Evolutionary conservation across 1,140 invertebrate genomes (phyloP), one percentile per base, ranked within the genome.

Genomic region (Colletes latitarsis): DNA sequence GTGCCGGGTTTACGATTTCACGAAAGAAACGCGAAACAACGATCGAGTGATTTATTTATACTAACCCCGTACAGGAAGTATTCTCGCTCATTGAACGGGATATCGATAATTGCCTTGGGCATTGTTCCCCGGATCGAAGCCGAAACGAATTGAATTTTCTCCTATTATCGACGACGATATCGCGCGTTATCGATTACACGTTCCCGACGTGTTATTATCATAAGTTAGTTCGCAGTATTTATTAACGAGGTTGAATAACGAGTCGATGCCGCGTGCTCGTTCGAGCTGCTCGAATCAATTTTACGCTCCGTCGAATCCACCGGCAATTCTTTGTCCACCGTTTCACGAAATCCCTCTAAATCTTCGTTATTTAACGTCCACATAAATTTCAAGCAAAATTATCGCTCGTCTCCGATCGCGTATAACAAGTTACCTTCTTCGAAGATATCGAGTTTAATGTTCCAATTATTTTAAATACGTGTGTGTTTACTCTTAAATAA

Each of bases 91-190:
- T 19, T 12, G 17, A 10, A 43, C 73, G 66, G 73, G 62, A 67
- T 75, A 73, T 73, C 43, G 62, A 41, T 52, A 66, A 75, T 66
- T 66, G 41, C n/a, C 30, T 12, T n/a, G 17, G 19, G 67, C 39
- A 57, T 76, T 76, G 66, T 76, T 76, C 73, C 10, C 15, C 62
- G 73, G 9, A 17, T 41, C 72, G 43, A 1, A 9, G 30, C 15
- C 5, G 73, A 67, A 76, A 76, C 52, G 73, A 76, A 76, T 76
- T 30, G 49, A 67, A 76, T 76, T 76, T 67, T 68, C 73, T 57
- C 52, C 73, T 21, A 67, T 68, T 76, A 76, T 76, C 73, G 73
- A 52, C 39, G 63, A 74, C 72, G 30, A 39, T 67, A 75, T 75
- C 62, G 62, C 73, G 4, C 62, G 73, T 55, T 75, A 75, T 75